A percentile compares a stretch with the other conserved stretches of the same genome.
phyloP scores from a whole-genome alignment of 2,888 invertebrate species.

The Phorcus lineatus region DNA sequence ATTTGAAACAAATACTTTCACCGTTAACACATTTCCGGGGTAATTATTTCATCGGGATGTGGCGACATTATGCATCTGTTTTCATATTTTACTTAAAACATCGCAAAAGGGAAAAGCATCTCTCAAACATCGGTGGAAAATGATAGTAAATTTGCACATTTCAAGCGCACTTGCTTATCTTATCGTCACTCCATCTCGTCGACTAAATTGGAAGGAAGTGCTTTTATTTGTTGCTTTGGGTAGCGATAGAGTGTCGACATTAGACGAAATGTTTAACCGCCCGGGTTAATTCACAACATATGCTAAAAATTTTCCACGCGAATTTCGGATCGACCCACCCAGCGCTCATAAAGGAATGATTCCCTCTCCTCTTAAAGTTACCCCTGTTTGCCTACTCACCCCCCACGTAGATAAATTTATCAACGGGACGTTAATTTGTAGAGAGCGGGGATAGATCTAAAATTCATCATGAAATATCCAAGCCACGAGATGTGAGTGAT shows the following conservation, averaged over 20 bases:
- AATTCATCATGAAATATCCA: neutral
- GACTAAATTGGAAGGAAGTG: slow-evolving; percentile 10
- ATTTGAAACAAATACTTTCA: too few relatives aligned
- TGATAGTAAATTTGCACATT: slow-evolving; percentile 4
- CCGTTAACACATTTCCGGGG: neutral
- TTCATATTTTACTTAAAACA: neutral
- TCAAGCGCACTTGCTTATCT: neutral
- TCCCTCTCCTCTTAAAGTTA: neutral
- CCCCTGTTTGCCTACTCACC: neutral
- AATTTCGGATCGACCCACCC: neutral
- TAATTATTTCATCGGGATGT: neutral
- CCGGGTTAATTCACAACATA: neutral
- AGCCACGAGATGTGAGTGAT: neutral
- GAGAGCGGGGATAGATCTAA: neutral
- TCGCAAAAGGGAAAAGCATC: neutral
- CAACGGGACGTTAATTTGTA: neutral
- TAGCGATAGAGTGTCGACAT: slow-evolving; percentile 3
- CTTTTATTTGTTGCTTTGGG: neutral
- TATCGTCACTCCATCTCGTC: neutral
- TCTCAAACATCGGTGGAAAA: neutral
- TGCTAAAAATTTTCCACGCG: neutral
- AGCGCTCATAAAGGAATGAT: neutral
- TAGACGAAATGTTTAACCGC: neutral
- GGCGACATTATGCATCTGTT: neutral
- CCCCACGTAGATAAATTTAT: neutral